Evolutionary conservation across 2,888 invertebrate species (phyloP).

Genomic region (Erebia epiphron): DNA sequence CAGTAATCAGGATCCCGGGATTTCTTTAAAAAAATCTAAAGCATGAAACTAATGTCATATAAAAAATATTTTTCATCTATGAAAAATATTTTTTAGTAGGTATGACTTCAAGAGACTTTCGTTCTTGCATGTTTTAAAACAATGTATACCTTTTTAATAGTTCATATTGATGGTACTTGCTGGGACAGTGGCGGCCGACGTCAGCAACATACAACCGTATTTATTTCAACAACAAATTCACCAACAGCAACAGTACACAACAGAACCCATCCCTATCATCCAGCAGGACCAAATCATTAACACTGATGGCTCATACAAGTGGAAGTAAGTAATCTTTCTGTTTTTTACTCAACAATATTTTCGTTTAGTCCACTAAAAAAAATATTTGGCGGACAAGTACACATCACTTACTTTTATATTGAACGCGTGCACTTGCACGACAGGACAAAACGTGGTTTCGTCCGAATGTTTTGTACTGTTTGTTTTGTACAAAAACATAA

Average conservation of each 20-base stretch:
- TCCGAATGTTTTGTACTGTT: no score
- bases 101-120: background rate
- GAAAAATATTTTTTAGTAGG: no score
- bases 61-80: no score
- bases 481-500: no score
- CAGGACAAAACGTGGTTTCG: no score
- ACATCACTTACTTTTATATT: no score
- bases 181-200: slow-evolving; percentile 57
- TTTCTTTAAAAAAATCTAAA: no score
- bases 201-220: slow-evolving; percentile 61
- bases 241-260: slow-evolving; percentile 66
- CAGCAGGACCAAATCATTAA: slow-evolving; percentile 87
- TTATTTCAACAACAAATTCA: slow-evolving; percentile 58
- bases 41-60: no score
- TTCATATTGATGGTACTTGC: slow-evolving; percentile 42
- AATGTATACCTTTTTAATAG: slow-evolving; percentile 11
- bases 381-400: background rate
- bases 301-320: slow-evolving; percentile 86
- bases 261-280: slow-evolving; percentile 86
- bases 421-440: no score
- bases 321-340: slow-evolving; percentile 59
- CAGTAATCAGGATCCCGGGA: no score
- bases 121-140: slow-evolving; percentile 2
- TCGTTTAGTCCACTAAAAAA: background rate
- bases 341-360: background rate